Base-by-base conservation (phyloP, 1,140 invertebrate species). In the Bilobella aurantiaca region DNA sequence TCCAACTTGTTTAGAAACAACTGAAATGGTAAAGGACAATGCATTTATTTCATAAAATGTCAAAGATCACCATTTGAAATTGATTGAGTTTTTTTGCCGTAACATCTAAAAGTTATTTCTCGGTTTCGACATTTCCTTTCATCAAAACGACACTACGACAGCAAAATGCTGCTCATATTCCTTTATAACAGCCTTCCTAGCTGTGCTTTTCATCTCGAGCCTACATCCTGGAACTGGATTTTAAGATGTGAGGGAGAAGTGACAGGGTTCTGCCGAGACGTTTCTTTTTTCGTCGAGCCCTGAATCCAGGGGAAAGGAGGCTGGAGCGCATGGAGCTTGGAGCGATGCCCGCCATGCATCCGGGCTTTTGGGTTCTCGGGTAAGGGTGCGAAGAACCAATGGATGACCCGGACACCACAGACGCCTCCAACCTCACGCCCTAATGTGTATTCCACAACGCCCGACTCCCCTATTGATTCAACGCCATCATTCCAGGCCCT, bases 351-450 rank as follows among this genome's bases (percentile, higher is more conserved):
- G 70, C 70, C 70, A 71, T 71, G 70, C 70, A 32, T 58, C 30
- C 57, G 57, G 65, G 65, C 57, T 62, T 69, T 72, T 69, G 58
- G 63, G 34, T 8, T 12, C 34, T 42, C 60, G 70, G 67, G 62
- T 65, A 65, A 61, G 66, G 65, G 63, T 64, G 70, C 65, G 69
- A 65, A 65, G 70, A 72, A 66, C 70, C 70, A 72, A 72, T 72
- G 67, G 70, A 72, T 69, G 67, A 69, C 64, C 67, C 67, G 66
- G 64, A 66, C 70, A 72, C 70, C 70, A 68, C 70, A 69, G 65
- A 72, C 68, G 70, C 70, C 70, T 69, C 66, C 62, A 65, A 69
- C 64, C 68, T 69, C 70, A 72, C 70, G 67, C 67, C 70, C 67
- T 69, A 69, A 69, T 63, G 67, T 71, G 70, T 72, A 69, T 65